A percentile compares a stretch with the other conserved stretches of the same genome.
phyloP scores from a whole-genome alignment of 2,888 invertebrate species.

The Amaurobius ferox region DNA sequence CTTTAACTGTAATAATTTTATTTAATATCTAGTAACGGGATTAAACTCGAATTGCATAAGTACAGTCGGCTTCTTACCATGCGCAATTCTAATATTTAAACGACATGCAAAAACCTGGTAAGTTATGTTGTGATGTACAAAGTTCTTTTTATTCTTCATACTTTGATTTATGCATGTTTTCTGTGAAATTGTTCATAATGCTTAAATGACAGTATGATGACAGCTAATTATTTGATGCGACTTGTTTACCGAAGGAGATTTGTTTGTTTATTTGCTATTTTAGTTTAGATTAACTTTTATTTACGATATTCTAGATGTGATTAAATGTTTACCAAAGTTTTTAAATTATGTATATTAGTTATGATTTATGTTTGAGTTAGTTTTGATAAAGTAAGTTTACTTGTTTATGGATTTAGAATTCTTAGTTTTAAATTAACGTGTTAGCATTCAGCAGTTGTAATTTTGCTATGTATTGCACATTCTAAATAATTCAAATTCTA shows the following conservation, averaged over 20 bases:
- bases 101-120: slow-evolving; percentile 67
- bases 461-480: no score
- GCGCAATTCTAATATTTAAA: slow-evolving; percentile 22
- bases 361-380: no score
- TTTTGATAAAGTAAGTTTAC: no score
- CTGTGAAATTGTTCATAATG: no score
- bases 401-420: no score
- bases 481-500: no score
- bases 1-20: not conserved
- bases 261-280: not conserved
- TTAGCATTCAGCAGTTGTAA: no score
- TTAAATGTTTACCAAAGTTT: no score
- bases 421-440: no score
- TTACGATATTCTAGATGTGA: no score
- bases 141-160: not conserved
- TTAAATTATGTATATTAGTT: no score
- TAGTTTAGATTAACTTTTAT: not conserved
- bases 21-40: slow-evolving; percentile 20
- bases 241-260: not conserved
- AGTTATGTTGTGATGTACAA: not conserved
- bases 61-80: slow-evolving; percentile 54
- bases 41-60: slow-evolving; percentile 1
- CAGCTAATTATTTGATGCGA: not conserved
- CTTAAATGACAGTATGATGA: not conserved
- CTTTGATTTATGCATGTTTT: not conserved